phyloP scores from a whole-genome alignment of 1,140 invertebrate genomes.

The Coboldia fuscipes region DNA sequence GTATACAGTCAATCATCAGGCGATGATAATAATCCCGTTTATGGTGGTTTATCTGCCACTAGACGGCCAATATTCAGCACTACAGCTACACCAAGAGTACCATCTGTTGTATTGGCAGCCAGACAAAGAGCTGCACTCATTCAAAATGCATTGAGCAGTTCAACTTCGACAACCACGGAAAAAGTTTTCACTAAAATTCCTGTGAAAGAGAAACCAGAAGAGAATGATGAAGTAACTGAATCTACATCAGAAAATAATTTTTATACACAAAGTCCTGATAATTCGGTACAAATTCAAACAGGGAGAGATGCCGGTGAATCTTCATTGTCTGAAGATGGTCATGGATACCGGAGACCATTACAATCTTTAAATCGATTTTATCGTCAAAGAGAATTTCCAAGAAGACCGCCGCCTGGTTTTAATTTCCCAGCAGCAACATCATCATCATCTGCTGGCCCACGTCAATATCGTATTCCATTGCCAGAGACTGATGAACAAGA shows the following conservation, averaged over 20 bases:
- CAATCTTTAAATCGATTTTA: background rate
- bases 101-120: slow-evolving; percentile 13
- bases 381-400: slow-evolving; percentile 1
- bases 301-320: slow-evolving; percentile 4
- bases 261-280: slow-evolving; percentile 9
- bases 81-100: slow-evolving; percentile 22
- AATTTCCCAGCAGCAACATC: background rate
- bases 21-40: slow-evolving; percentile 39
- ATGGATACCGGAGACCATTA: background rate
- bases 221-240: slow-evolving; percentile 9
- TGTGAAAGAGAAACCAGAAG: slow-evolving; percentile 7
- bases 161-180: slow-evolving; percentile 3
- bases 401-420: background rate
- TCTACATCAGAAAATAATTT: slow-evolving; percentile 6
- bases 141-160: slow-evolving; percentile 9
- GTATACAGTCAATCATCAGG: slow-evolving; percentile 22
- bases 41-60: slow-evolving; percentile 31
- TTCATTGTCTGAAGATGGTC: background rate
- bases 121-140: slow-evolving; percentile 14
- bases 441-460: background rate
- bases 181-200: slow-evolving; percentile 8
- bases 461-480: background rate
- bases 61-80: slow-evolving; percentile 42
- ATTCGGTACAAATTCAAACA: slow-evolving; percentile 16
- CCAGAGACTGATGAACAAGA: slow-evolving; percentile 10